phyloP scores from a whole-genome alignment of 2,888 invertebrate species.

The Ferdinandea cuprea region DNA sequence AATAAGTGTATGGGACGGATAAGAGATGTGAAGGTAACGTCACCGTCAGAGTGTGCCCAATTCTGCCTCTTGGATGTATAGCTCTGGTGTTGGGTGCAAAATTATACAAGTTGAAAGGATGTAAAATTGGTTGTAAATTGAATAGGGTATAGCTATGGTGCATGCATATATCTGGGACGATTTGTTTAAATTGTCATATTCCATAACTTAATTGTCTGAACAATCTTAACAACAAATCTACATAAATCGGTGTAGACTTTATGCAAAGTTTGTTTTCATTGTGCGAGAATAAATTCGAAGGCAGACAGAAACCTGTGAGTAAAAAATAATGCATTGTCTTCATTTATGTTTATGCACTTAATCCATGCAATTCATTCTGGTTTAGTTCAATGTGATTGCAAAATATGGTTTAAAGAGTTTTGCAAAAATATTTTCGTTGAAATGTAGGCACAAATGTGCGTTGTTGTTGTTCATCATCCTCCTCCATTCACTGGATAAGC shows the following conservation, averaged over 20 bases:
- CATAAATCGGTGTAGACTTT: background rate
- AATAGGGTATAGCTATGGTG: no score
- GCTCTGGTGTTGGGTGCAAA: background rate
- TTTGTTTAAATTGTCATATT: background rate
- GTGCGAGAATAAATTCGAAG: background rate
- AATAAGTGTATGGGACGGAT: constrained; percentile 3
- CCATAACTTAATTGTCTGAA: background rate
- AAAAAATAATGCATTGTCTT: background rate
- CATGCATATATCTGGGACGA: no score
- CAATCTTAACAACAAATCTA: background rate
- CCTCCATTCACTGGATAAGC: no score
- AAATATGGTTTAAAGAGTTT: no score
- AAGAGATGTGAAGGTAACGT: background rate
- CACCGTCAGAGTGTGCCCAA: background rate
- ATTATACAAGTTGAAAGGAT: background rate
- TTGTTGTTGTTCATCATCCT: no score
- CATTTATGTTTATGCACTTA: background rate
- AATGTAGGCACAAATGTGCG: no score
- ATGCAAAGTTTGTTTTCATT: background rate
- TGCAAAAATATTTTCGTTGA: no score
- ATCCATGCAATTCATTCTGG: background rate
- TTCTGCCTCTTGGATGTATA: background rate
- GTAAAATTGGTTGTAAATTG: no score
- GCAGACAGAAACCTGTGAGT: background rate
- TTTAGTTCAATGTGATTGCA: background rate